Base-by-base conservation (phyloP, 1,140 invertebrate genomes). In the Polypedilum pembai region DNA sequence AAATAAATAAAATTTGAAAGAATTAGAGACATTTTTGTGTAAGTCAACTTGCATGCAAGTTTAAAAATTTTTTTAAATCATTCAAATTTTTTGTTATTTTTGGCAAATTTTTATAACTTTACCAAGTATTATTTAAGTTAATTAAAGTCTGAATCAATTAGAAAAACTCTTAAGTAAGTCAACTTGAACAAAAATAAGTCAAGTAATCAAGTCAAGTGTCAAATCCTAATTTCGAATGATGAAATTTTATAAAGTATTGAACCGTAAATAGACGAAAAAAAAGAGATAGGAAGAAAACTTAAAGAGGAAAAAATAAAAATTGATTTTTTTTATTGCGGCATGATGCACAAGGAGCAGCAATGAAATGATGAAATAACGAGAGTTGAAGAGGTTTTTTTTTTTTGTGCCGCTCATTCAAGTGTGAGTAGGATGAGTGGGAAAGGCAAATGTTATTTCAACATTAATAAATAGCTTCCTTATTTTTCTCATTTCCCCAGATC, bases 381-480 rank as follows among this genome's bases (percentile, higher is more conserved):
- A 33, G 24, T 33, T 56, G 45, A 56, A 56, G 41, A 45, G 8
- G 41, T 33, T 33, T 33, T 5, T 33, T 33, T 33, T 33, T 33
- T 33, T 33, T 33, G 24, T 33, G 24, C 24, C 24, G 24, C 5
- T 33, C 24, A 33, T 33, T 33, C 24, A 45, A 45, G 41, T 12
- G 41, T 4, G 41, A 45, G 63, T 17, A 18, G 17, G 17, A 12
- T 15, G 18, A 8, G 65, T 18, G 63, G 17, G 20, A 69, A 69
- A 69, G 45, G 45, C 45, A 69, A 69, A 69, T 20, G 65, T 69
- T 69, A 69, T 69, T 69, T 69, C 65, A 21, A 21, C 65, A 69
- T 69, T 69, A 69, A 69, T 69, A 69, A 69, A 69, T 69, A 18
- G 65, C 65, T 69, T 69, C 65, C 65, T 69, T 69, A 69, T 69